Base-by-base conservation (phyloP, 2,113 vertebrate genomes). In the Coptodon bakossiorum region DNA sequence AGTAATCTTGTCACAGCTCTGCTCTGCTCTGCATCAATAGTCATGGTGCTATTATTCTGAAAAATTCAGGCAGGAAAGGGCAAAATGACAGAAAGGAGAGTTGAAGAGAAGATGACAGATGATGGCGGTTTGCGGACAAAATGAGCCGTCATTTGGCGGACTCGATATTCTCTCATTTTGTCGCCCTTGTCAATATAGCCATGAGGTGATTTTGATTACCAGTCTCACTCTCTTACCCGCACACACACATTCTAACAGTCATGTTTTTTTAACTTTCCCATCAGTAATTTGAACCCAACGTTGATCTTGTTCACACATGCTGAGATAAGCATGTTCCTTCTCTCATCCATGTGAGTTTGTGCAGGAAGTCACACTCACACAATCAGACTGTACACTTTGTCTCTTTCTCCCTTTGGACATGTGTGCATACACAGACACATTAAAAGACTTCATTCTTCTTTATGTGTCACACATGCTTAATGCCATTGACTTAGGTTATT, bases 1-100 rank as follows among this genome's bases (percentile, higher is more conserved):
- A 50, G 91, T 89, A 92, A 92, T 94, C 91, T 88, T 5, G 17
- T 81, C 81, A 29, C 80, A 71, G 88, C 83, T 83, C 90, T 61
- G 68, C 81, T 84, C 90, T 61, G 76, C 57, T 81, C 85, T 53
- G 88, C 90, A 87, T 91, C 92, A 40, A 86, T 91, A 84, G 78
- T 73, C 82, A 31, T 19, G 45, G 85, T 3, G n/a, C 83, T 56
- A 52, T 88, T 91, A 79, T 86, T 90, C 27, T 80, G 81, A 81
- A 88, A 81, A 79, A 29, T 68, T 31, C 22, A 1, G 27, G 7
- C 40, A 85, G 84, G 56, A 81, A 79, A 89, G 84, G 85, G 43
- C 63, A 22, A 76, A 24, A 14, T 31, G 79, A 84, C 63, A 53
- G 76, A 54, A 24, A 27, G 19, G 57, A 73, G 34, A 34, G 24